These are phyloP conservation scores for Dermochelys coriacea DNA, from an alignment of 2,797 vertebrate species.

Conservation along the genomic window DNA sequence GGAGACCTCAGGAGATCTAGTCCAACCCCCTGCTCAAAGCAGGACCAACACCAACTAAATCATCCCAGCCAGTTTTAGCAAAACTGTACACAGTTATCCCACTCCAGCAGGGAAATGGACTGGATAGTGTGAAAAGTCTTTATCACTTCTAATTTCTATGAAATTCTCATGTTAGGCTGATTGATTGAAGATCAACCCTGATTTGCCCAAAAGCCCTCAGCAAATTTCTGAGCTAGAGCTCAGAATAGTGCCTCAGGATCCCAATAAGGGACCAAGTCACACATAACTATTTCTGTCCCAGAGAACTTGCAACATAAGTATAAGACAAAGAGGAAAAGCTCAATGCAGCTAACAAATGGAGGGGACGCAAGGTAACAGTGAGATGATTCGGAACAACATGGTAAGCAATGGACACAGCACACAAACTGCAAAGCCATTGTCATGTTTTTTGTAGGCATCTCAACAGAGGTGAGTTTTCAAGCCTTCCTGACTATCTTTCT, in stretches of 20 bases:
- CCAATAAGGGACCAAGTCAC: rapidly evolving
- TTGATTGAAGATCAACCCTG: rapidly evolving
- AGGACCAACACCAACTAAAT: too few species aligned
- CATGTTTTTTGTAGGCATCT: background rate
- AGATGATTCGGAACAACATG: rapidly evolving
- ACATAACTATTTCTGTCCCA: rapidly evolving
- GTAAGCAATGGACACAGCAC: rapidly evolving
- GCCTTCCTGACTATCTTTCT: background rate
- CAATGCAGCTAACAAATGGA: background rate
- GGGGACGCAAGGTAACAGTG: background rate
- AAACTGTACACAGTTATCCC: background rate
- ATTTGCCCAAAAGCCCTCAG: rapidly evolving
- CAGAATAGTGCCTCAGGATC: background rate
- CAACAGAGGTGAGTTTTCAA: background rate
- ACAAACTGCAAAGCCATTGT: rapidly evolving
- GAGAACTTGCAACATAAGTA: background rate
- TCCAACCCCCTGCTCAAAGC: too few species aligned
- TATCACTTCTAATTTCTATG: background rate
- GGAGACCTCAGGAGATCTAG: too few species aligned
- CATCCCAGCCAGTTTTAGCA: rapidly evolving
- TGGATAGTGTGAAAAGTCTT: background rate
- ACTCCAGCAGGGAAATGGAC: rapidly evolving
- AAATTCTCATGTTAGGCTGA: rapidly evolving
- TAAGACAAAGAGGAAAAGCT: rapidly evolving
- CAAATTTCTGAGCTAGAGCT: background rate